These are phyloP conservation scores for Cephus runcator DNA, from an alignment of 2,888 invertebrate species.

Conservation along the genomic window DNA sequence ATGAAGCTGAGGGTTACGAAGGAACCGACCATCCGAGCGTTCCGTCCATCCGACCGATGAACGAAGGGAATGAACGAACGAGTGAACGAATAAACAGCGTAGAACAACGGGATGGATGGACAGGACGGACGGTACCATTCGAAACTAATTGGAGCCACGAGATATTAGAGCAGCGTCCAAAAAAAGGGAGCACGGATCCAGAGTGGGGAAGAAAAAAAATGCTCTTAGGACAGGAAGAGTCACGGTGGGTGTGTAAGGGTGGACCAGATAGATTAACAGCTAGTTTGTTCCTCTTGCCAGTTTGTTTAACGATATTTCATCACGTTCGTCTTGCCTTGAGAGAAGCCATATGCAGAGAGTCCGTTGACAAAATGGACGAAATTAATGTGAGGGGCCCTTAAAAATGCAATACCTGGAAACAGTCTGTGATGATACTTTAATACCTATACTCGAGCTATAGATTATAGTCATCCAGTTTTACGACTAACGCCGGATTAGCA, in stretches of 20 bases:
- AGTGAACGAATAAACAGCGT: neutral
- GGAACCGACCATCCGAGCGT: conserved; percentile 21
- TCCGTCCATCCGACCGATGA: neutral
- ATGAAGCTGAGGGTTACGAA: conserved; percentile 63
- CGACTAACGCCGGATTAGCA: conserved; percentile 62
- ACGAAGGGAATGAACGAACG: conserved; percentile 32
- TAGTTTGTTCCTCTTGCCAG: conserved; percentile 35
- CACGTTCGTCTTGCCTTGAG: neutral
- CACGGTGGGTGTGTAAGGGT: conserved; percentile 26
- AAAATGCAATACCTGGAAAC: conserved; percentile 23
- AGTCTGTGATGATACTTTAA: conserved; percentile 55
- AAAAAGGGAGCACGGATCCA: neutral
- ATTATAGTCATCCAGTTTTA: conserved; percentile 58
- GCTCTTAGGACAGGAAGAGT: neutral
- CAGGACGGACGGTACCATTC: conserved; percentile 37
- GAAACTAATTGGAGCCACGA: conserved; percentile 65
- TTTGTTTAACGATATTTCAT: conserved; percentile 42
- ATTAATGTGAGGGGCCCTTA: neutral
- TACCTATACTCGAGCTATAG: conserved; percentile 49
- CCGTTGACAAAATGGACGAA: conserved; percentile 1
- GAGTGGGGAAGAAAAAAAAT: neutral
- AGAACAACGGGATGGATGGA: conserved; percentile 22
- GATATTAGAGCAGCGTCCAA: conserved; percentile 50
- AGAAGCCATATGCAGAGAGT: neutral
- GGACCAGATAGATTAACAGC: conserved; percentile 37